phyloP scores from a whole-genome alignment of 2,113 vertebrate genomes.

The pig (Sus scrofa) region DNA sequence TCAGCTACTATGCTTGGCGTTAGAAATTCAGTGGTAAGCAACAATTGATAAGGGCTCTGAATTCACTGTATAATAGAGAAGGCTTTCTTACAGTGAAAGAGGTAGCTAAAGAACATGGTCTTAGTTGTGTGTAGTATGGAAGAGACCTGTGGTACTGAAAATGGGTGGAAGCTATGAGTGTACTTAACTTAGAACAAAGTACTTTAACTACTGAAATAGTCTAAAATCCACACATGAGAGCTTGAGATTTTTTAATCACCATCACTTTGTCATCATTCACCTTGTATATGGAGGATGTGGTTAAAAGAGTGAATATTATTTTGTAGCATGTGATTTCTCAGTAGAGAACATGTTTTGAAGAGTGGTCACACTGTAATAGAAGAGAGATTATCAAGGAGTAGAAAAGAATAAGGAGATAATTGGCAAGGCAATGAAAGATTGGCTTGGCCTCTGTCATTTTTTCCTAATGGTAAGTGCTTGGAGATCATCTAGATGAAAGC shows the following conservation, averaged over 20 bases:
- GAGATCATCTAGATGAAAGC: neutral
- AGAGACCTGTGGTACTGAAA: neutral
- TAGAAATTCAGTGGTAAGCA: conserved; percentile 33
- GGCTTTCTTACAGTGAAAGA: neutral
- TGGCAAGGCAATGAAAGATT: neutral
- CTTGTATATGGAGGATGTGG: neutral
- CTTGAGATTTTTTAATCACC: neutral
- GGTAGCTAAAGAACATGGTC: neutral
- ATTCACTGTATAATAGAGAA: neutral
- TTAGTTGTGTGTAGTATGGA: neutral
- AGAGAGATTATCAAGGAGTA: neutral
- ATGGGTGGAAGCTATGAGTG: neutral
- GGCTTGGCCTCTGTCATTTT: neutral
- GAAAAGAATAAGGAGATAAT: neutral
- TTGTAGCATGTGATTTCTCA: neutral
- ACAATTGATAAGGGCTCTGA: neutral
- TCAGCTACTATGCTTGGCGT: neutral
- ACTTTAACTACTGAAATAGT: neutral
- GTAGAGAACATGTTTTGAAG: neutral
- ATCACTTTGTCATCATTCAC: neutral
- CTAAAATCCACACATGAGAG: neutral
- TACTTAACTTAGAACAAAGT: neutral
- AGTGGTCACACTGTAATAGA: neutral
- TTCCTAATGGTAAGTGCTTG: neutral
- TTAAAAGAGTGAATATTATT: conserved; percentile 21